Evolutionary conservation across 2,888 invertebrate genomes (phyloP), one percentile per base, ranked within the genome.

Genomic region (Lasioglossum lativentre): DNA sequence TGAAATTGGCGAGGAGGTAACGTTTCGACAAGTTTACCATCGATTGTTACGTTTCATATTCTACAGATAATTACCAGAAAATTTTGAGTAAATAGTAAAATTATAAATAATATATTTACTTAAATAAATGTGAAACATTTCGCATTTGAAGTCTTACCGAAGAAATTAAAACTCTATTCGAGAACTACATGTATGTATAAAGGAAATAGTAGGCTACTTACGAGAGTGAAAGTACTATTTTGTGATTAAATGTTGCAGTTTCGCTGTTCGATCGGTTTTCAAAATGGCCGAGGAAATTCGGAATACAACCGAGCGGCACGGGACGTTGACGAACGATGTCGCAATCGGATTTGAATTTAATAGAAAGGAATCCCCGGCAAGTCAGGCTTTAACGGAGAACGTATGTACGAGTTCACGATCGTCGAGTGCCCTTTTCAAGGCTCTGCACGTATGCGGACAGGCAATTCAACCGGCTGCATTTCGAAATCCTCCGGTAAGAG

Each of bases 381-480:
- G 71, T 68, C 45, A 27, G 47, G 72, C 52, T 27, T 78, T 71
- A 75, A 85, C 84, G 56, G 71, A 85, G 47, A 71, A 73, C 19
- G 86, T 63, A 79, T 14, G 30, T 70, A 79, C 16, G 30, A 40
- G 70, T 34, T 14, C 42, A 42, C 19, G 66, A 66, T n/a, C 12
- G 23, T 40, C 52, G 63, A 59, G 77, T 79, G 80, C 82, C 84
- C 80, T 88, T 88, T 80, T 59, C 80, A 75, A 88, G 56, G 85
- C 82, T 78, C 80, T 40, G 83, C 88, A 85, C 89, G 90, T 88
- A 85, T 27, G 77, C 78, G 68, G 47, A 70, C 75, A 56, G 52
- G 59, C 80, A 80, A 75, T 78, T 56, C 47, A 84, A 85, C 66
- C 75, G 75, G 75, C 70, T 45, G 76, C 75, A 74, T 91, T 88